phyloP scores from a whole-genome alignment of 1,140 invertebrate species.

The Heliconius melpomene region DNA sequence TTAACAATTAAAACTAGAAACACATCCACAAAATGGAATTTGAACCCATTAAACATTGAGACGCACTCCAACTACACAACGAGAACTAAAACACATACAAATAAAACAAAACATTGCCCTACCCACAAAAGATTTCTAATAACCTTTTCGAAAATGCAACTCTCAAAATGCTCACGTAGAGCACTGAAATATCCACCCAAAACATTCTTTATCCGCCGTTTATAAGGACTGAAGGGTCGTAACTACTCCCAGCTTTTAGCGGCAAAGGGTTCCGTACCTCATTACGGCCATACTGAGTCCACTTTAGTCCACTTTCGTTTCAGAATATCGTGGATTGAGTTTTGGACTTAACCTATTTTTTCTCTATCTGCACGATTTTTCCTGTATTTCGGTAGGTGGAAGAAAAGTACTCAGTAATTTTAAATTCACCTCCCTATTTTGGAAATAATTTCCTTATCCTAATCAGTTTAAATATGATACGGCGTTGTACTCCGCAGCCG shows the following conservation, averaged over 20 bases:
- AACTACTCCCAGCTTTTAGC: constrained; percentile 58
- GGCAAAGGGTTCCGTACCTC: constrained; percentile 46
- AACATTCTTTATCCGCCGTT: constrained; percentile 4
- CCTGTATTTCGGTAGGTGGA: background rate
- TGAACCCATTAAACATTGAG: background rate
- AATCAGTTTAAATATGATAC: too few relatives aligned
- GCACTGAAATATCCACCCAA: background rate
- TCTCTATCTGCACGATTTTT: background rate
- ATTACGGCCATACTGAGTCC: constrained; percentile 45
- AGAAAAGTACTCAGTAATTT: too few relatives aligned
- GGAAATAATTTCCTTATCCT: too few relatives aligned
- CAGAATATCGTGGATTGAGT: background rate
- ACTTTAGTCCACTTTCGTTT: constrained; percentile 37
- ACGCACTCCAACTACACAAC: background rate
- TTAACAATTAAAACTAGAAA: background rate
- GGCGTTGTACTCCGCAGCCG: too few relatives aligned
- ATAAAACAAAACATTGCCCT: background rate
- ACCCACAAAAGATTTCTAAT: constrained; percentile 4
- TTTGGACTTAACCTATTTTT: constrained; percentile 1
- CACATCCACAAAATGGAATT: background rate
- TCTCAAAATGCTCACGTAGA: background rate
- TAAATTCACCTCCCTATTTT: too few relatives aligned
- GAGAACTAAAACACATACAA: background rate
- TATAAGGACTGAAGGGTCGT: constrained; percentile 48
- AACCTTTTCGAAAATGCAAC: background rate